Conservation (phyloP, 2,888 invertebrate genomes). For the Epistrophella euchroma region DNA sequence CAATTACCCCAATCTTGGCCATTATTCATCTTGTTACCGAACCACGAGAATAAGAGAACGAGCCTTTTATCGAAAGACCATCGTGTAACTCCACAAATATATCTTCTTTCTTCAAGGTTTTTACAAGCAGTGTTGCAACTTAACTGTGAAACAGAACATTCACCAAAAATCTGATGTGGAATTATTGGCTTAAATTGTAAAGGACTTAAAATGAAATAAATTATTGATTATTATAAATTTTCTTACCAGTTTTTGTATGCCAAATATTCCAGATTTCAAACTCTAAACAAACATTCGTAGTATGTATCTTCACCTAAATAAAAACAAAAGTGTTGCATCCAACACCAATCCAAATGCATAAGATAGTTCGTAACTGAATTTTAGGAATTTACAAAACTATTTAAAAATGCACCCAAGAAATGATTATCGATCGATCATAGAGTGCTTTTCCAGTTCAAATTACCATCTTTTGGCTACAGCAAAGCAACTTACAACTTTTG, state of each 20-base stretch:
- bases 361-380: not conserved
- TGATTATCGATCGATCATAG: conserved; percentile 15
- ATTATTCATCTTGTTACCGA: conserved; percentile 24
- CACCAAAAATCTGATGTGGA: not conserved
- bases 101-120: conserved; percentile 24
- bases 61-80: not conserved
- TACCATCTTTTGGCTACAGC: conserved; percentile 26
- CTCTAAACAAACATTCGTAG: not conserved
- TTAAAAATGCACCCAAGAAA: conserved; percentile 21
- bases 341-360: conserved; percentile 16
- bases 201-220: too few relatives aligned
- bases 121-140: not conserved
- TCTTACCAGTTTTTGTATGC: not conserved
- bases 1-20: conserved; percentile 24
- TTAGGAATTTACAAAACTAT: conserved; percentile 9
- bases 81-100: not conserved
- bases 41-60: not conserved
- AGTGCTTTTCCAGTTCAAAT: conserved; percentile 2
- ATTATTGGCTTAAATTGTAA: too few relatives aligned
- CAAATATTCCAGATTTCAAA: not conserved
- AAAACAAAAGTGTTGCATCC: conserved; percentile 15
- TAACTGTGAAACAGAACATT: not conserved
- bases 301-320: not conserved
- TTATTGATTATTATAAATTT: too few relatives aligned
- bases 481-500: not conserved